phyloP scores from a whole-genome alignment of 2,888 invertebrate species.

The Luperina nickerlii region DNA sequence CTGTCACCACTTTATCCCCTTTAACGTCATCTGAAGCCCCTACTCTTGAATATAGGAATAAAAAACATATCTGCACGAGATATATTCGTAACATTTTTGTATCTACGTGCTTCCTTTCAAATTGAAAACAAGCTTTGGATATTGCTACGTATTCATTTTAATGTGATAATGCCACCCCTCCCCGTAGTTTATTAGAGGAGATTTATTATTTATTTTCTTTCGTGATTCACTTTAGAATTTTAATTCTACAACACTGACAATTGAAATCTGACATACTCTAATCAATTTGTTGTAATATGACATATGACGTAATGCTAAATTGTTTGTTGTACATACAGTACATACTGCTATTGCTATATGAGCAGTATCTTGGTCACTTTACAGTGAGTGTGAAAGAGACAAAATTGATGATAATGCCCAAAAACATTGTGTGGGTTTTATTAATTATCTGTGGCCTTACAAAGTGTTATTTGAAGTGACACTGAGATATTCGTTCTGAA shows the following conservation, averaged over 20 bases:
- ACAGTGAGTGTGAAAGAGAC: conserved; percentile 7
- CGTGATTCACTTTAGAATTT: conserved; percentile 2
- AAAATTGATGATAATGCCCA: neutral
- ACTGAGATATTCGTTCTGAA: conserved; percentile 22
- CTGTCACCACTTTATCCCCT: conserved; percentile 75
- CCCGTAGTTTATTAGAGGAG: neutral
- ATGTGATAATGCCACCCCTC: neutral
- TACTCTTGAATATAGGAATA: conserved; percentile 68
- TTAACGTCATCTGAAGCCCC: conserved; percentile 81
- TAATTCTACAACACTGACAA: conserved; percentile 4
- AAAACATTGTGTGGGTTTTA: neutral
- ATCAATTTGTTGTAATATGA: neutral
- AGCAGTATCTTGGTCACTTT: neutral
- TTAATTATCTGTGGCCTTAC: neutral
- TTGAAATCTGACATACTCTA: neutral
- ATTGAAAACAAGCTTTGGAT: neutral
- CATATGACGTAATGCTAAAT: neutral
- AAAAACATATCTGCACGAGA: conserved; percentile 66
- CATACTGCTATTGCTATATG: neutral
- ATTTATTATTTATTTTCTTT: conserved; percentile 22
- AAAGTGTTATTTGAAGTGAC: neutral
- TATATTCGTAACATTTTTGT: conserved; percentile 53
- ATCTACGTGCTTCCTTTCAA: neutral
- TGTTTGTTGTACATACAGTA: neutral
- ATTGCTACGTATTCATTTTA: conserved; percentile 27